phyloP scores from a whole-genome alignment of 2,113 vertebrate species.

The Nettapus auritus region DNA sequence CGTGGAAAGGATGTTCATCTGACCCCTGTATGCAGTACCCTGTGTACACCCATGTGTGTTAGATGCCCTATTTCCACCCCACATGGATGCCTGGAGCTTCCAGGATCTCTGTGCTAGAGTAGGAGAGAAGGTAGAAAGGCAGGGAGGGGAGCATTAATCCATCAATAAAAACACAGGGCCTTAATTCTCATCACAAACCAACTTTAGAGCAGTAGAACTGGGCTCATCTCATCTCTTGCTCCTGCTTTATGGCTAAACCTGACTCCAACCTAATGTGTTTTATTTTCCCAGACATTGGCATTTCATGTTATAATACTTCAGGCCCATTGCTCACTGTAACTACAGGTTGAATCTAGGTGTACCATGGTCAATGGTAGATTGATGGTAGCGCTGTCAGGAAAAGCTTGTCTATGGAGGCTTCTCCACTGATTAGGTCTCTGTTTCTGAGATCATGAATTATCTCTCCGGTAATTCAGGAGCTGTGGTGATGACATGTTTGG shows the following conservation, averaged over 20 bases:
- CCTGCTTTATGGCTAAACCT: not conserved
- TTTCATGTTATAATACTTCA: not conserved
- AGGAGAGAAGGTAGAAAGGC: not conserved
- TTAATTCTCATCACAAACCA: not conserved
- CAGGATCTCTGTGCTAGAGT: not conserved
- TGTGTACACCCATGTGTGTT: fast-evolving
- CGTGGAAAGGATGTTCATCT: not conserved
- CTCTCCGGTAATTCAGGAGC: not conserved
- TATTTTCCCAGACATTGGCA: not conserved
- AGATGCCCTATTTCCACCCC: not conserved
- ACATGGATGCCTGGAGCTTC: not conserved
- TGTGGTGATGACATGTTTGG: not conserved
- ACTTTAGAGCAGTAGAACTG: not conserved
- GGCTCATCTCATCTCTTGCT: not conserved
- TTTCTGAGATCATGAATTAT: not conserved
- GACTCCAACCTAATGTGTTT: not conserved
- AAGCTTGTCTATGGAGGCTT: not conserved
- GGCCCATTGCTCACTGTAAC: not conserved
- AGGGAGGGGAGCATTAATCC: not conserved
- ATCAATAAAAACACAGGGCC: not conserved
- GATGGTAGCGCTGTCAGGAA: not conserved
- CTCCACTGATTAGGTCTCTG: not conserved
- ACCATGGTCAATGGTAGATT: not conserved
- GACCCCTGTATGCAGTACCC: not conserved
- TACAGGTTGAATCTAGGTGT: not conserved